Evolutionary conservation across 2,888 invertebrate genomes (phyloP), one percentile per base, ranked within the genome.

Genomic region (Apamea monoglypha): DNA sequence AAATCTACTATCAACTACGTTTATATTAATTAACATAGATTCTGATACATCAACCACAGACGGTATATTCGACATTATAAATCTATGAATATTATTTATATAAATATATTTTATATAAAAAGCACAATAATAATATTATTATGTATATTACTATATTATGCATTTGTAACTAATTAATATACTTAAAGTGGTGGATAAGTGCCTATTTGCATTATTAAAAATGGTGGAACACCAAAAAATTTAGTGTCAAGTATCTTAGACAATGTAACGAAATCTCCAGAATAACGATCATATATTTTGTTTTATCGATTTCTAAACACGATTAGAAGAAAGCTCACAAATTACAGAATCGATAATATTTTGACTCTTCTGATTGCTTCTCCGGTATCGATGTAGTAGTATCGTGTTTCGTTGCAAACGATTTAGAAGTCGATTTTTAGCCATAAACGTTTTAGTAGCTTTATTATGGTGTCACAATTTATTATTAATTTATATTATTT

Each of bases 161-260:
- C 88, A 72, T 85, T 89, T 83, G 84, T 87, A 79, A 84, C 85
- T 90, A 91, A 92, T 92, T 91, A 92, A 89, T 89, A 90, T 91
- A 91, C 74, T 87, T 85, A 88, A 87, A 89, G 85, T 87, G 84
- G 78, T 81, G 81, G 82, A 76, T 85, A 86, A 91, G 82, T 78
- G 78, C 66, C 88, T 68, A 91, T 92, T 92, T 90, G 76, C 87
- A 92, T 92, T 87, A 82, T 84, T 85, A 90, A 89, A 82, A 83
- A 81, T 76, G 59, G 44, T 44, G 74, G 87, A 90, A 90, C 90
- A 91, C 91, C 89, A 86, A 90, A 85, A 85, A 82, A 82, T 76
- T 77, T 66, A 59, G 76, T 56, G 14, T 61, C 56, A 53, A 78
- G 83, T 80, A 72, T 87, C 71, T 71, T 69, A 82, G 70, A 87